Conservation (phyloP, 1,140 invertebrate genomes). For the Pseudomyrmex flavicornis region DNA sequence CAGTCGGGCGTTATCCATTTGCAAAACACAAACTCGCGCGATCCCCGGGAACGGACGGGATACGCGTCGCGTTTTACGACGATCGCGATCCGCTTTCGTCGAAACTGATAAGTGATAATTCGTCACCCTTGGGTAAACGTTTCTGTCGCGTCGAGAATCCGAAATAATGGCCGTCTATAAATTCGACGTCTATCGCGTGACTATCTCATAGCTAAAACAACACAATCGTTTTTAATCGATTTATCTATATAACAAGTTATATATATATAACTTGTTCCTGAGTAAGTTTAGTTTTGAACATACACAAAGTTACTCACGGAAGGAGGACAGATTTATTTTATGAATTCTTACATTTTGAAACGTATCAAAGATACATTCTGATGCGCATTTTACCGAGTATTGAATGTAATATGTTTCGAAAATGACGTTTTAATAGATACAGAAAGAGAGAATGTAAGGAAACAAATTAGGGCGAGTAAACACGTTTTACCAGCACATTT, state of each 20-base stretch:
- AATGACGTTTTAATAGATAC: no score
- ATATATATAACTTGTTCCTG: neutral
- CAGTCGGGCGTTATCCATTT: slow-evolving; percentile 48
- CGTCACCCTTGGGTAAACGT: neutral
- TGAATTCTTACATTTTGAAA: no score
- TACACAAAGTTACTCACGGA: neutral
- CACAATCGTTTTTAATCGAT: neutral
- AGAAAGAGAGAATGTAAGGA: no score
- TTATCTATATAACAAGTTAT: neutral
- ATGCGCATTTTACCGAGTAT: no score
- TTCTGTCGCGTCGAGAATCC: neutral
- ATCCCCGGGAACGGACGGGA: neutral
- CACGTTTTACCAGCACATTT: no score
- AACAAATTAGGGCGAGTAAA: no score
- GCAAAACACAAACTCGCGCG: slow-evolving; percentile 44
- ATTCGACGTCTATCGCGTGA: neutral
- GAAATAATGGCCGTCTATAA: neutral
- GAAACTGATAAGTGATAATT: slow-evolving; percentile 45
- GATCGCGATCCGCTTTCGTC: slow-evolving; percentile 40
- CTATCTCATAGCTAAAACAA: neutral
- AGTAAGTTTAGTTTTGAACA: neutral
- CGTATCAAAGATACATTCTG: no score
- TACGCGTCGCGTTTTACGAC: slow-evolving; percentile 27
- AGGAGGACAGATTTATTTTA: no score
- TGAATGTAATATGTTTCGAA: no score